These are phyloP conservation scores for Nomada ruficornis DNA, from an alignment of 2,888 invertebrate genomes.

Conservation along the genomic window DNA sequence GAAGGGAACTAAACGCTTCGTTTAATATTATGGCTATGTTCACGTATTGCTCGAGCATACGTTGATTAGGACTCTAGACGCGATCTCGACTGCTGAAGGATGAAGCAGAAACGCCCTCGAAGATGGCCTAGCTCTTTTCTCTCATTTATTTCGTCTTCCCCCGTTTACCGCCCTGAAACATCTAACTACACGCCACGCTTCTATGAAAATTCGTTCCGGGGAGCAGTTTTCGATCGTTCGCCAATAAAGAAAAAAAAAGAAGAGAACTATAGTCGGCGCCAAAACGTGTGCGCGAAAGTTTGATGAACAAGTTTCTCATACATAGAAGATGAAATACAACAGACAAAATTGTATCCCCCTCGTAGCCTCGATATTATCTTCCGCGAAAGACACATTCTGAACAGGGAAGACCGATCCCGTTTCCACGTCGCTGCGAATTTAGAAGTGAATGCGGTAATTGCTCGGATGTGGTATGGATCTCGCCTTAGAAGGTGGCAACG, in stretches of 20 bases:
- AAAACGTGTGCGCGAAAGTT: too few species aligned
- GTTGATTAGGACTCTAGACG: slow-evolving; percentile 36
- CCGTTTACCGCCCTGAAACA: not conserved
- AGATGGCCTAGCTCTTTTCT: slow-evolving; percentile 22
- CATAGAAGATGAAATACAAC: not conserved
- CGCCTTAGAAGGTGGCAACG: slow-evolving; percentile 88
- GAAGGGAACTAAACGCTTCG: slow-evolving; percentile 52
- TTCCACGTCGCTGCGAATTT: slow-evolving; percentile 9
- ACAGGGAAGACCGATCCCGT: slow-evolving; percentile 15
- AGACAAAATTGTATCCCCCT: not conserved
- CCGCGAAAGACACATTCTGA: not conserved
- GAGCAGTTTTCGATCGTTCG: not conserved
- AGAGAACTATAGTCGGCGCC: too few species aligned
- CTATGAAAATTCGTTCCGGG: not conserved
- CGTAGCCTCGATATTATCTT: not conserved
- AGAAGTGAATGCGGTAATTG: slow-evolving; percentile 92
- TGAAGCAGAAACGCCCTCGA: slow-evolving; percentile 35
- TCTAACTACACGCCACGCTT: not conserved
- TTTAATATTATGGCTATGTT: slow-evolving; percentile 62
- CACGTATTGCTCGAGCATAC: slow-evolving; percentile 32
- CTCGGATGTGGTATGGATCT: slow-evolving; percentile 87
- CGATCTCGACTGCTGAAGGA: slow-evolving; percentile 34
- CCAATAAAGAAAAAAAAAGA: not conserved
- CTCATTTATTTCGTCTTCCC: slow-evolving; percentile 18
- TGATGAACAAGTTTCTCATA: too few species aligned